Base-by-base conservation (phyloP, 2,888 invertebrate species). In the Andrena minutula region DNA sequence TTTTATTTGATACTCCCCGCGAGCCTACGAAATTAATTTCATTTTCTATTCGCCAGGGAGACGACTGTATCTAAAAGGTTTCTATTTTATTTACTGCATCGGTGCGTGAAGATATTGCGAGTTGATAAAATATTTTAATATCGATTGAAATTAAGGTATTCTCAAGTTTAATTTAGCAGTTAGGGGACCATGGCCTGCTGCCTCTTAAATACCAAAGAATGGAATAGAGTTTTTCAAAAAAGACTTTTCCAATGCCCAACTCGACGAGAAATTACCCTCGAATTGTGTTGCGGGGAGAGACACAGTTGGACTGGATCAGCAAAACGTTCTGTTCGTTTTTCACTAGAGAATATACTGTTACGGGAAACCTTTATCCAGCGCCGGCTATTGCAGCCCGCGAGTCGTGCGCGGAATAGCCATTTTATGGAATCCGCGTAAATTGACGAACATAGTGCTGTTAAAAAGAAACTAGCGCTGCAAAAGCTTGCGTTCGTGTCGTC, bases 311-410 rank as follows among this genome's bases (percentile, higher is more conserved):
- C n/a, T 56, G 30, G 63, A 75, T 75, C 63, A 71, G 53, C 30
- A 30, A 64, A 71, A 76, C 35, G 63, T 56, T 64, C 8, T 28
- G 28, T 51, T 47, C 71, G 63, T 63, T 71, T 56, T 66, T 75
- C 70, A 16, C 68, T 41, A 20, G 75, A 7, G 61, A 61, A 63
- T 64, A 71, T 64, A 76, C 56, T 20, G 75, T 71, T 76, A 64
- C 56, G 71, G 56, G n/a, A 53, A 64, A 32, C 56, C 53, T 76
- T 76, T 64, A 71, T 64, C 63, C 75, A 56, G 56, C 41, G 10
- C 28, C 1, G 1, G 2, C 30, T 47, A 51, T 30, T 6, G 23
- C 26, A 51, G n/a, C 56, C 8, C 1, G 30, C 16, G 68, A 60
- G 68, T 74, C 74, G 75, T 61, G 56, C 30, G 23, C n/a, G 23